Conservation (phyloP, 1,140 invertebrate species). For the Atta cephalotes region DNA sequence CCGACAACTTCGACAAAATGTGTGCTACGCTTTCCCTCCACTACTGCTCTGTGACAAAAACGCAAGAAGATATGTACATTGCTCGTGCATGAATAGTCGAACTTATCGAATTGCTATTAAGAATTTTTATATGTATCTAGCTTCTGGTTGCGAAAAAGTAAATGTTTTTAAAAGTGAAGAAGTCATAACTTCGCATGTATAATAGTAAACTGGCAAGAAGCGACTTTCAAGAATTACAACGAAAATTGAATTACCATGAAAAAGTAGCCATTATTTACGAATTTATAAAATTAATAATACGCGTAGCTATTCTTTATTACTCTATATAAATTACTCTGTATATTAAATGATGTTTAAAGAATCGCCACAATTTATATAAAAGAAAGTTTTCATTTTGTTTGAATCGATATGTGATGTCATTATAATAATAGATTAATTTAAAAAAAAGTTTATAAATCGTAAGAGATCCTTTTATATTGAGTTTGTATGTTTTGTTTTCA, state of each 20-base stretch:
- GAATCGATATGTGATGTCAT: too few relatives aligned
- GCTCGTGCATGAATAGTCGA: not conserved
- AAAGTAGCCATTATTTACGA: not conserved
- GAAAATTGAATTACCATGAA: not conserved
- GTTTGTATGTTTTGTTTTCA: too few relatives aligned
- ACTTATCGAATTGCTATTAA: conserved; percentile 47
- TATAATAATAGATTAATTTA: too few relatives aligned
- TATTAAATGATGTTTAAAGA: too few relatives aligned
- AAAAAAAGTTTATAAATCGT: too few relatives aligned
- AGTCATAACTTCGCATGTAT: not conserved
- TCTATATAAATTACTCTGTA: not conserved
- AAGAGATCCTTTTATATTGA: too few relatives aligned
- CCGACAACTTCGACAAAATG: conserved; percentile 32
- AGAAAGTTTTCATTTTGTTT: too few relatives aligned
- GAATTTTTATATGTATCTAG: conserved; percentile 7
- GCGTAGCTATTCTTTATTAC: not conserved
- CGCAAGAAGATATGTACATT: conserved; percentile 8
- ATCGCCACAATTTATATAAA: too few relatives aligned
- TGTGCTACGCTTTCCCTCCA: conserved; percentile 12
- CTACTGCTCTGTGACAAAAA: conserved; percentile 8
- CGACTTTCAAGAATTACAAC: not conserved
- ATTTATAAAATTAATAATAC: conserved; percentile 1
- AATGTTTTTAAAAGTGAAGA: too few relatives aligned
- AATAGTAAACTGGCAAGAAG: not conserved
- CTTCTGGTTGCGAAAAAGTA: not conserved